These are phyloP conservation scores for Chauna torquata DNA, from an alignment of 2,113 vertebrate species.

Conservation along the genomic window DNA sequence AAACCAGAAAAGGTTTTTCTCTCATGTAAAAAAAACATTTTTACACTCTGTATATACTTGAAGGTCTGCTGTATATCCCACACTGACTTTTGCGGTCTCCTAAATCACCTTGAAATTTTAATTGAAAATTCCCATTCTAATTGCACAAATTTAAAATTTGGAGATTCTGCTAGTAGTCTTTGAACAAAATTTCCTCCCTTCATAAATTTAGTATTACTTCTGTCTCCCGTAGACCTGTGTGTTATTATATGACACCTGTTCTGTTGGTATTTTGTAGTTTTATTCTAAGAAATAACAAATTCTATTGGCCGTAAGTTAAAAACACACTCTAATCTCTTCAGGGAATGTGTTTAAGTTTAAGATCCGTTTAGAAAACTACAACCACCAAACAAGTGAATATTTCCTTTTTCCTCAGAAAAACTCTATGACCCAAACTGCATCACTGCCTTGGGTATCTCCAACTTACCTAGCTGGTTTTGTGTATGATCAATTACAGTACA, in stretches of 20 bases:
- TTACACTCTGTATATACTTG: not conserved
- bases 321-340: not conserved
- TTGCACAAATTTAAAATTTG: not conserved
- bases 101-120: not conserved
- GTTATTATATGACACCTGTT: not conserved
- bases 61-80: not conserved
- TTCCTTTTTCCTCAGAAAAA: not conserved
- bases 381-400: fast-evolving
- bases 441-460: not conserved
- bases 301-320: not conserved
- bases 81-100: not conserved
- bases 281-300: not conserved
- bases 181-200: not conserved
- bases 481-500: not conserved
- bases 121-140: not conserved
- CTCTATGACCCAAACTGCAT: not conserved
- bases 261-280: fast-evolving
- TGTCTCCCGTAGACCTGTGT: not conserved
- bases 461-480: not conserved
- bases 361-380: not conserved
- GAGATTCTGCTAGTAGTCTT: not conserved
- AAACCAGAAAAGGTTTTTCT: not conserved
- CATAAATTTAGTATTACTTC: not conserved
- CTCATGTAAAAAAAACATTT: not conserved
- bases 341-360: not conserved